These are phyloP conservation scores for Drosophila ananassae DNA, from an alignment of 1,140 invertebrate genomes.

Conservation along the genomic window DNA sequence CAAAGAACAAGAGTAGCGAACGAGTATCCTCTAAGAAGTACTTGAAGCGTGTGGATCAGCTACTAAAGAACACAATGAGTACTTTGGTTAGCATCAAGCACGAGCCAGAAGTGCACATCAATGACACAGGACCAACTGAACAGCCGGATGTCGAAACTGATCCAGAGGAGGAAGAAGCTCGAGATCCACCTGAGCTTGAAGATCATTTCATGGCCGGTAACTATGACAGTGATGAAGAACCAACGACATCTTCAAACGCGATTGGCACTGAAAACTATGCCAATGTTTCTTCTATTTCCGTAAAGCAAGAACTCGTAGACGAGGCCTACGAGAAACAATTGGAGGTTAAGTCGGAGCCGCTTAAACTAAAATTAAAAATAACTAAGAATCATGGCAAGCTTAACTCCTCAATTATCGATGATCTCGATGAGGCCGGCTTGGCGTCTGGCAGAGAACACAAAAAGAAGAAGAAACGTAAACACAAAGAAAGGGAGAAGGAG, in stretches of 20 bases:
- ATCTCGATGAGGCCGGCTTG: conserved; percentile 44
- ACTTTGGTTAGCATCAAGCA: conserved; percentile 80
- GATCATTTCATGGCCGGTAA: conserved; percentile 54
- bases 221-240: conserved; percentile 60
- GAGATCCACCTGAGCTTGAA: not conserved
- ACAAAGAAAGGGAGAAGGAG: conserved; percentile 58
- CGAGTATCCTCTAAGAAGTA: conserved; percentile 71
- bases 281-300: conserved; percentile 14
- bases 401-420: conserved; percentile 76
- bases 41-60: conserved; percentile 75
- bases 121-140: conserved; percentile 49
- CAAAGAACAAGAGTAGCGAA: conserved; percentile 42
- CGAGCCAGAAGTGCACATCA: conserved; percentile 76
- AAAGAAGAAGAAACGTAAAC: conserved; percentile 79
- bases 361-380: conserved; percentile 77
- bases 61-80: conserved; percentile 74
- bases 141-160: conserved; percentile 30
- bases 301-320: conserved; percentile 55
- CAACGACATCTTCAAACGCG: not conserved
- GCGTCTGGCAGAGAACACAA: conserved; percentile 51
- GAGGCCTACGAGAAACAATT: conserved; percentile 28
- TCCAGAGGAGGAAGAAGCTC: conserved; percentile 18
- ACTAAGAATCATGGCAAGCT: conserved; percentile 79
- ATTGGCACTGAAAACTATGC: conserved; percentile 1
- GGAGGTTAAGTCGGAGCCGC: conserved; percentile 59